A percentile compares a stretch with the other conserved stretches of the same genome.
Conservation (phyloP, 1,140 invertebrate species). For the Tetragonula clypearis region DNA sequence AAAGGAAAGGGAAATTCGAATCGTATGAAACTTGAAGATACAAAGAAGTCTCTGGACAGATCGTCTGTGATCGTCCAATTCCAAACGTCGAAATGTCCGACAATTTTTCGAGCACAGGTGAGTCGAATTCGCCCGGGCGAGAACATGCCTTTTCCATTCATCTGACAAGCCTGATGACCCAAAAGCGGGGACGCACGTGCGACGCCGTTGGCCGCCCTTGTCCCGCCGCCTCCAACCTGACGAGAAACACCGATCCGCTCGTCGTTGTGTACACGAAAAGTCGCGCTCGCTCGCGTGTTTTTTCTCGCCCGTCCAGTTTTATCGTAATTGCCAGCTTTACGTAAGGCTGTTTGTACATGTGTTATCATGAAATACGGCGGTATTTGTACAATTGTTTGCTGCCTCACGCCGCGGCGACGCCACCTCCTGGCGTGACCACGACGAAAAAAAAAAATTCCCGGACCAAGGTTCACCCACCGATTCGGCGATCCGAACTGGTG, state of each 20-base stretch:
- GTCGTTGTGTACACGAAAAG: constrained; percentile 52
- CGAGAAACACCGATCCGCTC: neutral
- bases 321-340: constrained; percentile 79
- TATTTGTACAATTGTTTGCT: constrained; percentile 81
- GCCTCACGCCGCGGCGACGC: constrained; percentile 63
- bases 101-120: no score
- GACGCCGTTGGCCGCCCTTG: neutral
- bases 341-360: constrained; percentile 80
- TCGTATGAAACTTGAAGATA: no score
- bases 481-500: constrained; percentile 37
- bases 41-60: no score
- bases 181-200: constrained; percentile 48
- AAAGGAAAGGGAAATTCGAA: no score
- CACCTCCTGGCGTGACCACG: constrained; percentile 72
- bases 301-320: constrained; percentile 77
- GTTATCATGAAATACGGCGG: constrained; percentile 79
- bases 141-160: neutral
- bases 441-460: constrained; percentile 69
- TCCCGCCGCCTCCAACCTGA: constrained; percentile 21
- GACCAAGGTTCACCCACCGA: constrained; percentile 39
- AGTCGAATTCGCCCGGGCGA: no score
- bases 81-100: no score
- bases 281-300: constrained; percentile 53
- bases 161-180: constrained; percentile 48
- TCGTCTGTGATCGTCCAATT: no score